Conservation (phyloP, 2,113 vertebrate species). For the Bungarus multicinctus region DNA sequence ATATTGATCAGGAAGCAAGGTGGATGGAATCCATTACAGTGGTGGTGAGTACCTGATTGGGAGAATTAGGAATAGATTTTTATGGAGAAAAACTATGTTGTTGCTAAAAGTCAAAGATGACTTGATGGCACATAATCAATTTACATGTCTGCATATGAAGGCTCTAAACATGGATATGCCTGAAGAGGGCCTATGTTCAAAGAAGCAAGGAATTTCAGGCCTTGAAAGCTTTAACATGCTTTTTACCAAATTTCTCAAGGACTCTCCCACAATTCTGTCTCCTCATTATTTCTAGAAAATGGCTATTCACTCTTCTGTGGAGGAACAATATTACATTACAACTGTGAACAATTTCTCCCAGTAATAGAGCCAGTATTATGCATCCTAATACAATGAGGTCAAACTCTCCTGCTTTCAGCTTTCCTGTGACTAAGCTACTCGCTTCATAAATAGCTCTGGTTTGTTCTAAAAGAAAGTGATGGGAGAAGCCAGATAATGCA, state of each 20-base stretch:
- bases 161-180: neutral
- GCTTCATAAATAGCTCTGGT: neutral
- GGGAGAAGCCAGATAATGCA: neutral
- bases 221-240: neutral
- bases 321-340: neutral
- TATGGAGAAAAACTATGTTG: neutral
- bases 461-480: neutral
- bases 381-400: neutral
- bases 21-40: neutral
- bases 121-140: neutral
- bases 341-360: neutral
- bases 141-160: neutral
- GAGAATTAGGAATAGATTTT: neutral
- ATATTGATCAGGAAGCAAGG: neutral
- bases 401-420: neutral
- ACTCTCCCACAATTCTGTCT: neutral
- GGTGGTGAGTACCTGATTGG: neutral
- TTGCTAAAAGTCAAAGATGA: neutral
- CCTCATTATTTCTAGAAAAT: neutral
- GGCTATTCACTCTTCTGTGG: neutral
- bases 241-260: neutral
- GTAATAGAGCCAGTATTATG: neutral
- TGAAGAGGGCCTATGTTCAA: neutral
- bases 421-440: neutral
- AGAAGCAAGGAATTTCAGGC: neutral